Percentiles rank a stretch among this genome's conserved stretches.
These are phyloP conservation scores for Ibycter americanus DNA, from an alignment of 2,797 vertebrate genomes.

Conservation along the genomic window DNA sequence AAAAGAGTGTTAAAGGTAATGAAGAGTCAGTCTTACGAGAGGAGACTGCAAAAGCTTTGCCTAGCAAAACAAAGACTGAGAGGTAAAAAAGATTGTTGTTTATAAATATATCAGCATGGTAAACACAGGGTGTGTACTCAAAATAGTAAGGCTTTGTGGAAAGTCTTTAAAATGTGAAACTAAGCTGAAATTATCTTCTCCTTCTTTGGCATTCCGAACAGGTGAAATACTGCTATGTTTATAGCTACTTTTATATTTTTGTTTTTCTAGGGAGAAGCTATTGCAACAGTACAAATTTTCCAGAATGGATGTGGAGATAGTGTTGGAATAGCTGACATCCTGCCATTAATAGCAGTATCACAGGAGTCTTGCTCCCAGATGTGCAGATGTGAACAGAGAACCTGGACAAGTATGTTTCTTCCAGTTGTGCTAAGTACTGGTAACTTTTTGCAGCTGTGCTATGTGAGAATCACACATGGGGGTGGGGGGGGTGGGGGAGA, in stretches of 20 bases:
- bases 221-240: background rate
- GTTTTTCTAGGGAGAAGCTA: background rate
- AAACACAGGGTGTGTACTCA: background rate
- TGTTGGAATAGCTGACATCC: background rate
- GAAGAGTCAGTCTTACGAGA: background rate
- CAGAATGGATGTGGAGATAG: background rate
- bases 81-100: background rate
- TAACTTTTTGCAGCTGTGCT: background rate
- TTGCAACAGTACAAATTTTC: background rate
- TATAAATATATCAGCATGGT: background rate
- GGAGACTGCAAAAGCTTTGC: background rate
- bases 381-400: background rate
- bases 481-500: background rate
- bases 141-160: background rate
- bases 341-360: background rate
- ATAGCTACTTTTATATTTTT: background rate
- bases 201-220: background rate
- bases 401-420: background rate
- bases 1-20: background rate
- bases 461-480: background rate
- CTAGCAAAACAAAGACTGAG: background rate
- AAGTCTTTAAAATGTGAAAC: background rate
- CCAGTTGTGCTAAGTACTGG: background rate
- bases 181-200: background rate
- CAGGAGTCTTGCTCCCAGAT: background rate